Conservation (phyloP, 30 jellyfish, hydroid and myxozoan species). For the Aurelia aurita complex sp. Pacific region DNA sequence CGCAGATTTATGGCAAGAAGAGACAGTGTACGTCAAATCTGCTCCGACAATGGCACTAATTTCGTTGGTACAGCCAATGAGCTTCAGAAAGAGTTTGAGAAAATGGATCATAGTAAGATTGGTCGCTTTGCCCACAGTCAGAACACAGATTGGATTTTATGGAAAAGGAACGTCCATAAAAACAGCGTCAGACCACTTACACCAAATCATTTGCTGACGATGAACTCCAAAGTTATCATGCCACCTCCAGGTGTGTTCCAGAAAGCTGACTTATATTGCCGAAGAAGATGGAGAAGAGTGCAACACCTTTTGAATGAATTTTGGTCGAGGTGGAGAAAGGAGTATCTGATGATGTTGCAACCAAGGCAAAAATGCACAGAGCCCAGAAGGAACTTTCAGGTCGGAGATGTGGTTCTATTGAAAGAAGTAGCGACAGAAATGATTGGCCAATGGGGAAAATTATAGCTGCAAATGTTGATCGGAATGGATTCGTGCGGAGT, state of each 20-base stretch:
- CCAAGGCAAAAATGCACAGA: conserved; percentile 19
- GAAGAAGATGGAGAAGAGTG: conserved; percentile 43
- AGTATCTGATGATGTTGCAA: conserved; percentile 13
- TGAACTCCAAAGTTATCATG: too few species aligned
- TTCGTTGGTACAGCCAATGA: not conserved
- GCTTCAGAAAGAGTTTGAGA: conserved; percentile 1
- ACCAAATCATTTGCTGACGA: too few species aligned
- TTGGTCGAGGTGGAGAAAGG: conserved; percentile 55
- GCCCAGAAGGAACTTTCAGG: conserved; percentile 11
- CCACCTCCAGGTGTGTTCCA: conserved; percentile 2
- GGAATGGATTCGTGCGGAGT: too few species aligned
- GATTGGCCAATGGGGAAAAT: conserved; percentile 40
- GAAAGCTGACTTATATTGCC: conserved; percentile 26
- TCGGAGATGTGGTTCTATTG: conserved; percentile 29
- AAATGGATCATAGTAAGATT: conserved; percentile 7
- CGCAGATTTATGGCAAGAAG: conserved; percentile 44
- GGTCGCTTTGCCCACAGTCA: conserved; percentile 18
- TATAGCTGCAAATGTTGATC: not conserved
- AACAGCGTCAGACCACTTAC: not conserved
- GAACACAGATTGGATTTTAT: conserved; percentile 12
- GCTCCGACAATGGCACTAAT: conserved; percentile 30
- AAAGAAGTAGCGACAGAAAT: conserved; percentile 21
- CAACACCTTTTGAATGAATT: conserved; percentile 22
- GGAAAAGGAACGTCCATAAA: conserved; percentile 2
- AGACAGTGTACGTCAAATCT: conserved; percentile 17